phyloP scores from a whole-genome alignment of 2,113 vertebrate genomes.

The Oenanthe melanoleuca region DNA sequence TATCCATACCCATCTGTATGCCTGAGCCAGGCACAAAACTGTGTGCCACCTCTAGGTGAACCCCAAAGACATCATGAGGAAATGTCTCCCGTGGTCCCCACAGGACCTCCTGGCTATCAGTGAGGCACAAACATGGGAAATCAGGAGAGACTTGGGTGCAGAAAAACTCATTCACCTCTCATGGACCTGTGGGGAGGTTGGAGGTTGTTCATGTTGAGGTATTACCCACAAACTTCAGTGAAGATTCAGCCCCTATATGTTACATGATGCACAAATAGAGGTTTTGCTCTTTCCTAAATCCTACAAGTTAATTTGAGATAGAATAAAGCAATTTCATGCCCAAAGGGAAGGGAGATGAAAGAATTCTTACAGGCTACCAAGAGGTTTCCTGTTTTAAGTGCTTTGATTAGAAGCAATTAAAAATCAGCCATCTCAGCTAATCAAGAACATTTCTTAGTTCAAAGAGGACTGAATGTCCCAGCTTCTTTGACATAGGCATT shows the following conservation, averaged over 20 bases:
- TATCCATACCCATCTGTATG: background rate
- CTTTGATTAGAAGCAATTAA: background rate
- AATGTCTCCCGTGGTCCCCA: background rate
- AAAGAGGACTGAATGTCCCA: background rate
- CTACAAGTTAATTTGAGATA: background rate
- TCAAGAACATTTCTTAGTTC: background rate
- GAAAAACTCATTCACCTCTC: background rate
- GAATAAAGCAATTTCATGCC: background rate
- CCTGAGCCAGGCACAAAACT: background rate
- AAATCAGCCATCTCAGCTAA: background rate
- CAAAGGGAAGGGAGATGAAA: background rate
- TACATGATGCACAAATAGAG: background rate
- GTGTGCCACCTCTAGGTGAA: background rate
- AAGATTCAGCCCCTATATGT: background rate
- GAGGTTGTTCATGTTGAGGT: background rate
- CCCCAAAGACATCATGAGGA: rapidly evolving
- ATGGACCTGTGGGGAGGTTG: background rate
- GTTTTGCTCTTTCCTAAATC: background rate
- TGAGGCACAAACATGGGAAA: background rate
- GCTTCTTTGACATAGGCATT: background rate
- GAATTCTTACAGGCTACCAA: background rate
- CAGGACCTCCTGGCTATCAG: background rate
- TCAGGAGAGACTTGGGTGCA: background rate
- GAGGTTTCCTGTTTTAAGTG: background rate
- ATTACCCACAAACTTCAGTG: background rate